Base-by-base conservation (phyloP, 2,888 invertebrate genomes). In the Allygus modestus region DNA sequence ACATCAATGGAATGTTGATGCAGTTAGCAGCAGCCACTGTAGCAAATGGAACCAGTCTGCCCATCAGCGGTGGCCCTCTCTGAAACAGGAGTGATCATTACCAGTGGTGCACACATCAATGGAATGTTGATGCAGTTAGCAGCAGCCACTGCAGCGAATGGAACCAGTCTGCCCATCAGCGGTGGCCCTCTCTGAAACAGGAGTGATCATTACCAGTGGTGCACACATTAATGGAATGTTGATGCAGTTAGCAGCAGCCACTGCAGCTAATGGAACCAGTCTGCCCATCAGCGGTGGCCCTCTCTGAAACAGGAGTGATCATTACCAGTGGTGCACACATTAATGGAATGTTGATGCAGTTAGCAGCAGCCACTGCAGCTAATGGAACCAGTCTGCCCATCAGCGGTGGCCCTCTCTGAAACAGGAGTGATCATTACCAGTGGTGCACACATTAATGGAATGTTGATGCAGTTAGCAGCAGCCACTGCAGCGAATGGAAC, bases 41-140 rank as follows among this genome's bases (percentile, higher is more conserved):
- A 43, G 94, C 96, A 89, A 99, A 96, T 0, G 99, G 99, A 28
- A 99, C 99, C 89, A 98, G 92, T 37, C 99, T 93, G 1, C 96
- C 97, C 87, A 95, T 93, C 84, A 97, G 89, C 0, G 97, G 95
- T 77, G 96, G 96, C 89, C 94, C 94, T 87, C 92, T 89, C 99
- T 97, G 90, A 97, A n/a, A 43, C 20, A 73, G 23, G 15, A n/a
- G 23, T 23, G 7, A 23, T 17, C 15, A 51, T 51, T 51, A 51
- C 4, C 2, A 51, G 17, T 11, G 51, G 15, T 51, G 2, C 51
- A 51, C 99, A 94, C 99, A 99, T 99, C 93, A 98, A 94, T 9
- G 99, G 99, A 89, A 99, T 98, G 91, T 99, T 99, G 89, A 99
- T 97, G 90, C 97, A 98, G 92, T 99, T 99, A 73, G 99, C 99